Evolutionary conservation across 2,888 invertebrate species (phyloP), one percentile per base, ranked within the genome.

Genomic region (Arctia plantaginis): DNA sequence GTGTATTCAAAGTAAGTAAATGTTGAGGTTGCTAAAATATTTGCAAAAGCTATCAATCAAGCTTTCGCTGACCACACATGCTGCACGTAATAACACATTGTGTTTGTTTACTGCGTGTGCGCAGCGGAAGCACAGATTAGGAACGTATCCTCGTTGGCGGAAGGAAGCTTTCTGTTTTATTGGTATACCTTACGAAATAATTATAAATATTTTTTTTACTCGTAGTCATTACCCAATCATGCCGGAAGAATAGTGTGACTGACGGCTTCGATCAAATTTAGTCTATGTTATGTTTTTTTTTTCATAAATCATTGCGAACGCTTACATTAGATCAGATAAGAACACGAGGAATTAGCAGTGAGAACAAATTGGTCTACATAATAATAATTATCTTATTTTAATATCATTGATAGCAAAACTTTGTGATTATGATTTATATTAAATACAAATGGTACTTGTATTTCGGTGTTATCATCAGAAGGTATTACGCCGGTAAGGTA

Each of bases 101-200:
- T 67, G 70, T 74, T 44, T 78, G 66, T 69, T 69, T 73, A 66
- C 27, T 39, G 73, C 70, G 51, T 69, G 67, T 67, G 70, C 66
- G 35, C 33, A 78, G 75, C 74, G 80, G 62, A 62, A 62, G 15
- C 59, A 62, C 59, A 30, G 13, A 62, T 62, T 30, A 62, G 62
- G 18, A 62, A 30, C 18, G 62, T 62, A 62, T 62, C 62, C 62
- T 30, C 62, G 18, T 18, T 62, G 62, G 62, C 62, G 62, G 77
- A 75, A 82, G 81, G 74, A 75, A 82, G 81, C 80, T 82, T 79
- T 81, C 74, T 51, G 76, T 79, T 83, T 78, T 72, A 76, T 78
- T 81, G 73, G 80, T 78, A 33, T 69, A 75, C 27, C 68, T 72
- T 64, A 69, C 59, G 33, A 66, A 72, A 75, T 72, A 69, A 72